A percentile compares a stretch with the other conserved stretches of the same genome.
phyloP scores from a whole-genome alignment of 2,113 vertebrate species.

The Ceyx melanurus region DNA sequence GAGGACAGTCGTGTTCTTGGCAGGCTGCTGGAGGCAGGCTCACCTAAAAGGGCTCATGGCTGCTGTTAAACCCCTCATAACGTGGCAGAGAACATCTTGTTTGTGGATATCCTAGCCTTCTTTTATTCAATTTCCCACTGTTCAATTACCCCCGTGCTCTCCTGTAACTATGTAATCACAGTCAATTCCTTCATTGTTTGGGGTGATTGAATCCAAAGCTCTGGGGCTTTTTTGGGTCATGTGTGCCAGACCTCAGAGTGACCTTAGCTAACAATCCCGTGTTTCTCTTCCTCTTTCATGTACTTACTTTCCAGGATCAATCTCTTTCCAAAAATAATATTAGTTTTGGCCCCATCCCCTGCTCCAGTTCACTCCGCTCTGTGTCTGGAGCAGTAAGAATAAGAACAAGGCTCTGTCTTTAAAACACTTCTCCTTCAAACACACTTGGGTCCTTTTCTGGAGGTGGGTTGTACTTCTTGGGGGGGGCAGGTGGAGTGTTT shows the following conservation, averaged over 20 bases:
- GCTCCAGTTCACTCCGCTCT: background rate
- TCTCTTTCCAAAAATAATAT: conserved; percentile 61
- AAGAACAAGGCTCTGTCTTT: conserved; percentile 17
- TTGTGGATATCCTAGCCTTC: background rate
- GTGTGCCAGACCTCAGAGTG: conserved; percentile 54
- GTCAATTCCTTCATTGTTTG: background rate
- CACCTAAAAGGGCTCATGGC: background rate
- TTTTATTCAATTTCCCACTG: background rate
- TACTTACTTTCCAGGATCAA: conserved; percentile 43
- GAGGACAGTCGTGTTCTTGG: background rate
- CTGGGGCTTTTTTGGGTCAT: conserved; percentile 40
- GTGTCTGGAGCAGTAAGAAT: background rate
- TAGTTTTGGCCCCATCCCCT: conserved; percentile 13
- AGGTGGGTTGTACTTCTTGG: background rate
- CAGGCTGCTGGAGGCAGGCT: background rate
- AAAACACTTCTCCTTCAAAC: background rate
- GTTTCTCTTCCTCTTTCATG: conserved; percentile 47
- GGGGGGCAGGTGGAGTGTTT: background rate
- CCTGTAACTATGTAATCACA: background rate
- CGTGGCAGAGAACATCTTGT: background rate
- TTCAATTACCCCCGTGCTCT: background rate
- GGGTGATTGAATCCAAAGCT: background rate
- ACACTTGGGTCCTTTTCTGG: background rate
- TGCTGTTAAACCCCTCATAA: background rate
- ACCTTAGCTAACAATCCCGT: conserved; percentile 43